Base-by-base conservation (phyloP, 2,113 vertebrate genomes). In the Etheostoma cragini region DNA sequence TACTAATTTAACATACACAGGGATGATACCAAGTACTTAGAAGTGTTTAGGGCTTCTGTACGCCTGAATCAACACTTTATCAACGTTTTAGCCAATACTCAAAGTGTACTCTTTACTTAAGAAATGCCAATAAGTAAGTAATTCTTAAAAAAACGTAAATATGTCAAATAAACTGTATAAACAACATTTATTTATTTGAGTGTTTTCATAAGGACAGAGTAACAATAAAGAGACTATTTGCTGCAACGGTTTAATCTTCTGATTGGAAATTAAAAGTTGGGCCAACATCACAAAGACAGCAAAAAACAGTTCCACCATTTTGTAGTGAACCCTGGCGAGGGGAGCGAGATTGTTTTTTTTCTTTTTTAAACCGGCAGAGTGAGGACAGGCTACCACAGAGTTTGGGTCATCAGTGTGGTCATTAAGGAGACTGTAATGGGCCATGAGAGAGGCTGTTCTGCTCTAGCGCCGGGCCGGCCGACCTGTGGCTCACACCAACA, bases 391-490 rank as follows among this genome's bases (percentile, higher is more conserved):
- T 77, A 82, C 73, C 71, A 82, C 67, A 83, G 76, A 75, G 88
- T 88, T 88, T 80, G 79, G 92, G 86, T 92, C 90, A 90, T 94
- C 83, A 94, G 82, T 70, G 86, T 88, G 86, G 90, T 91, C 92
- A 92, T 95, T 94, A 94, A 90, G 88, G 71, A 83, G 83, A 65
- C 90, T 71, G 85, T 94, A 95, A 95, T 94, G 93, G 92, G 88
- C 92, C 93, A 87, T 91, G 88, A 93, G 91, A 85, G 88, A 87
- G 87, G 75, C 89, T 86, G 81, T 92, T 93, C 90, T 91, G 87
- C 87, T 91, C 88, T 83, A 90, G 89, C 46, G 81, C 83, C 49
- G 53, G 76, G 88, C 83, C 45, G 82, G 82, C 74, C 67, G 82
- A 87, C 91, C 90, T 85, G 80, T 70, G 85, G 92, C 92, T 93